A percentile compares a stretch with the other conserved stretches of the same genome.
These are phyloP conservation scores for Alethe diademata DNA, from an alignment of 2,113 vertebrate species.

Conservation along the genomic window DNA sequence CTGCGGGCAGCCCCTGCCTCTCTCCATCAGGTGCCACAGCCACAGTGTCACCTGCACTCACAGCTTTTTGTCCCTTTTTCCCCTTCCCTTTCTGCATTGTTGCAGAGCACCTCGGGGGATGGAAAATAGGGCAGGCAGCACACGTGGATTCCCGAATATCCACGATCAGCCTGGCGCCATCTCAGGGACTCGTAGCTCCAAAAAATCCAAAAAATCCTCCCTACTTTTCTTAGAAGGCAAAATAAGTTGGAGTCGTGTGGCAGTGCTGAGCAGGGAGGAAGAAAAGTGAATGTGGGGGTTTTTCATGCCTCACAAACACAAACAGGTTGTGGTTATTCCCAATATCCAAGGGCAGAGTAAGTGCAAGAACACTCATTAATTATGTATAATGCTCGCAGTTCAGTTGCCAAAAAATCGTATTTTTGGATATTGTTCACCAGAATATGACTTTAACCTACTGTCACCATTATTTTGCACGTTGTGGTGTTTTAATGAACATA, in stretches of 20 bases:
- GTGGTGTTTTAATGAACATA: constrained; percentile 71
- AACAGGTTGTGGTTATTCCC: constrained; percentile 57
- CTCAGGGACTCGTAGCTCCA: neutral
- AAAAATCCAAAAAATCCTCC: neutral
- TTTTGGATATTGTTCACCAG: constrained; percentile 70
- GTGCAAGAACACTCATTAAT: constrained; percentile 71
- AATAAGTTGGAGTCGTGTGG: neutral
- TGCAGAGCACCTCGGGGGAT: neutral
- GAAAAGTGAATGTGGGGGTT: neutral
- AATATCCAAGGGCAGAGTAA: constrained; percentile 44
- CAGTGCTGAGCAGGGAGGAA: constrained; percentile 7
- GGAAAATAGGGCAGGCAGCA: neutral
- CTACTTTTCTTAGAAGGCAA: neutral
- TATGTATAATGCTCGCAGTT: constrained; percentile 61
- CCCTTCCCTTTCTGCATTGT: neutral
- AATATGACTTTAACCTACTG: constrained; percentile 68
- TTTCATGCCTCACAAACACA: constrained; percentile 31
- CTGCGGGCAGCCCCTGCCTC: neutral
- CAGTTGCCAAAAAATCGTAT: constrained; percentile 56
- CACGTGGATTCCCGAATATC: neutral
- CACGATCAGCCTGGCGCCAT: neutral
- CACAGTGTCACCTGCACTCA: fast-evolving
- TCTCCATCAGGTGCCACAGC: neutral
- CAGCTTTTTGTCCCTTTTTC: too few relatives aligned
- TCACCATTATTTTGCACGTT: constrained; percentile 56